A percentile compares a stretch with the other conserved stretches of the same genome.
Evolutionary conservation across 2,888 invertebrate species (phyloP).

Genomic region (Digitonthophagus gazella): DNA sequence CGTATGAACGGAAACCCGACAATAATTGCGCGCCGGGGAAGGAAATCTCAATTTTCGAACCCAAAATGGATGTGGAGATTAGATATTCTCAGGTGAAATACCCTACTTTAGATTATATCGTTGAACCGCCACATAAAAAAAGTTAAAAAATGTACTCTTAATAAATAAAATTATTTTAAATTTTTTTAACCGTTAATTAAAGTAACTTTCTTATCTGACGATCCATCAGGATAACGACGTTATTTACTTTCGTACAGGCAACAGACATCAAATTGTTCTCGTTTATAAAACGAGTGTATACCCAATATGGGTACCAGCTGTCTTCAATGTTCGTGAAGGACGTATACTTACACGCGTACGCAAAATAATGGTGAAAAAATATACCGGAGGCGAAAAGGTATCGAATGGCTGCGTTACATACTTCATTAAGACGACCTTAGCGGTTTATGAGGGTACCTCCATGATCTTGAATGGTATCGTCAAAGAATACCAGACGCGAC

Average conservation of each 20-base stretch:
- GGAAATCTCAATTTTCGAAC: not conserved
- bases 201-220: not conserved
- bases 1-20: not conserved
- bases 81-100: not conserved
- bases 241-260: not conserved
- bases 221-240: not conserved
- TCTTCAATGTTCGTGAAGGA: not conserved
- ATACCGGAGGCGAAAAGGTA: not conserved
- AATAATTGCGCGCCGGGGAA: not conserved
- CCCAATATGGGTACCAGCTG: not conserved
- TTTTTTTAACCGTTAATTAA: not conserved
- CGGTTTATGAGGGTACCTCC: not conserved
- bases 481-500: not conserved
- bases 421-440: not conserved
- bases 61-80: not conserved
- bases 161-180: no score
- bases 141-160: no score
- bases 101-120: not conserved
- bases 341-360: not conserved
- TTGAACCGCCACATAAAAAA: no score
- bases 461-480: not conserved
- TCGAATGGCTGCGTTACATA: not conserved
- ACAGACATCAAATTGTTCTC: not conserved
- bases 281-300: not conserved
- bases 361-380: not conserved